phyloP scores from a whole-genome alignment of 2,888 invertebrate genomes.

The Drosophila atroscutellata region DNA sequence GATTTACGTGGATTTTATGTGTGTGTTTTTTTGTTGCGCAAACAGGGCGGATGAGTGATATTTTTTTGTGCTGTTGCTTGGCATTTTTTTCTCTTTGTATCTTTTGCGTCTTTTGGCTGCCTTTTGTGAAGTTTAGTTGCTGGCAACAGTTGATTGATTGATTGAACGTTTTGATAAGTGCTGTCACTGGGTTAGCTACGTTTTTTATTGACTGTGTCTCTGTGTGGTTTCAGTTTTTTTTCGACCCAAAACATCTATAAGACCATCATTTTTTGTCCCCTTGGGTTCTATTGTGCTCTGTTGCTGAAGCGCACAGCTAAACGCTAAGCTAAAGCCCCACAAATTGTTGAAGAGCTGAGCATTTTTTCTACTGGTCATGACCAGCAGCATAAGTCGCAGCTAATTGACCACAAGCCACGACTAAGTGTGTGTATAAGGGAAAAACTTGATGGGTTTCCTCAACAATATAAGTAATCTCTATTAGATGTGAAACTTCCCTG shows the following conservation, averaged over 20 bases:
- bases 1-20: constrained; percentile 61
- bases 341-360: constrained; percentile 19
- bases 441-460: neutral
- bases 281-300: constrained; percentile 12
- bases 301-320: constrained; percentile 18
- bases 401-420: constrained; percentile 49
- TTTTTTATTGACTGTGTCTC: constrained; percentile 51
- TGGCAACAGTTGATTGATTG: constrained; percentile 79
- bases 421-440: neutral
- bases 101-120: constrained; percentile 24
- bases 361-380: neutral
- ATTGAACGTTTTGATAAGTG: constrained; percentile 76
- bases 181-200: constrained; percentile 71
- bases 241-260: constrained; percentile 11
- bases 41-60: constrained; percentile 68
- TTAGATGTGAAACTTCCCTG: neutral
- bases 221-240: constrained; percentile 30
- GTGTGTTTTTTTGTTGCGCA: constrained; percentile 33
- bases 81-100: constrained; percentile 10
- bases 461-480: constrained; percentile 5
- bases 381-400: constrained; percentile 22
- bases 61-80: constrained; percentile 31
- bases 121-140: constrained; percentile 64
- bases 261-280: neutral
- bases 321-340: constrained; percentile 27